Base-by-base conservation (phyloP, 2,888 invertebrate genomes). In the Molanna angustata region DNA sequence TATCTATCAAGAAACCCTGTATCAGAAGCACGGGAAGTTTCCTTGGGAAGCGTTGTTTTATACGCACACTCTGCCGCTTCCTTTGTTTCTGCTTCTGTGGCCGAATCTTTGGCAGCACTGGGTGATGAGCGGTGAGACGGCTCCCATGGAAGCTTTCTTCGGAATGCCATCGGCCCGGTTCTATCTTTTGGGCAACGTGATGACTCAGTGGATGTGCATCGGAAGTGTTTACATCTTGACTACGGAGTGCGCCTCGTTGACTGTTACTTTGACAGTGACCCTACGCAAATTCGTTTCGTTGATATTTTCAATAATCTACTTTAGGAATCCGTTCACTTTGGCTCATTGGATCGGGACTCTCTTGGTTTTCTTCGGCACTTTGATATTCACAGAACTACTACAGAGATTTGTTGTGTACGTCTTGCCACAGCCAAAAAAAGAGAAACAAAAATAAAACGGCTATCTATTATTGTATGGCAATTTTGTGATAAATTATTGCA, bases 181-280 rank as follows among this genome's bases (percentile, higher is more conserved):
- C 3, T 92, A 85, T 72, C 74, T 97, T 41, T 68, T 88, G 31
- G 83, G 88, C 19, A 95, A 95, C 69, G 85, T 91, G 4, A 62
- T 92, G 2, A 93, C 95, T 1, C 96, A 97, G 81, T 97, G 75
- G 0, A 62, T 96, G 56, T 99, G 98, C 69, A 97, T 98, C 57
- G 88, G 92, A 67, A 90, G 94, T 6, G 98, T 99, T 1, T 99
- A 95, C 66, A 84, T 90, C 21, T 74, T 98, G 65, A 97, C 96
- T 1, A 90, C 97, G 0, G 94, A 95, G 70, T 95, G 94, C 66
- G 83, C 92, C 0, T 95, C 97, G 0, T 71, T 99, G 39, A 94
- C 94, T 0, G 96, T 99, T 1, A 98, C 97, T 0, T 76, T 99
- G 61, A 94, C 99, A 0, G 89, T 99, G 21, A 99, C 99, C 0